Base-by-base conservation (phyloP, 2,797 vertebrate species). In the Danio aesculapii region DNA sequence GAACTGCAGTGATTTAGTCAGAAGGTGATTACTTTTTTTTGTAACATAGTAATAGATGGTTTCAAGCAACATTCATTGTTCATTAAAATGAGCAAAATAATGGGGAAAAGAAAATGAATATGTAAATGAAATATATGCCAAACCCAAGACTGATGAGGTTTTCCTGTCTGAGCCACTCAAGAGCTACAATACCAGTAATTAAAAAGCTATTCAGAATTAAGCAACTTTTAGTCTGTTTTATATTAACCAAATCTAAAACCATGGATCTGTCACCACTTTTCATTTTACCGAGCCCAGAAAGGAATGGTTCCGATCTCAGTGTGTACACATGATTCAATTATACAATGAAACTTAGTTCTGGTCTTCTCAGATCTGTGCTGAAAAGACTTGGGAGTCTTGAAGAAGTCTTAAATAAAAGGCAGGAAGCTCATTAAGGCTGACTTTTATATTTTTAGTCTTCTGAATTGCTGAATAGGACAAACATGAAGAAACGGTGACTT, bases 401-500 rank as follows among this genome's bases (percentile, higher is more conserved):
- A n/a, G 43, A 13, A 47, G 57, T 57, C 57, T 61, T 14, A 14
- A 74, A 74, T n/a, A n/a, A 19, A 30, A 68, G 19, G 6, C 64
- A 77, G 75, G 75, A 68, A 58, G 75, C 63, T 77, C 63, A 77
- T 77, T 77, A 77, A 58, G 19, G 47, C 75, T 44, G n/a, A 64
- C 30, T 64, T 49, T 64, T 64, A 44, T 53, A 75, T 64, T 49
- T 76, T 67, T 68, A 55, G 75, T 58, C 19, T 67, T 49, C 53
- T 57, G 75, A 68, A 68, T 46, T 55, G 50, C 62, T 77, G 52
- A 77, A 77, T 43, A 77, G 75, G 62, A 77, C 50, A 77, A 57
- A 63, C 30, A 55, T 0, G 0, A 16, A 77, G 63, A 68, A 68
- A 77, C 5, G 12, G 19, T 47, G 63, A 58, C 52, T 77, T 68